Conservation (phyloP, 2,888 invertebrate species). For the Amorpha juglandis region DNA sequence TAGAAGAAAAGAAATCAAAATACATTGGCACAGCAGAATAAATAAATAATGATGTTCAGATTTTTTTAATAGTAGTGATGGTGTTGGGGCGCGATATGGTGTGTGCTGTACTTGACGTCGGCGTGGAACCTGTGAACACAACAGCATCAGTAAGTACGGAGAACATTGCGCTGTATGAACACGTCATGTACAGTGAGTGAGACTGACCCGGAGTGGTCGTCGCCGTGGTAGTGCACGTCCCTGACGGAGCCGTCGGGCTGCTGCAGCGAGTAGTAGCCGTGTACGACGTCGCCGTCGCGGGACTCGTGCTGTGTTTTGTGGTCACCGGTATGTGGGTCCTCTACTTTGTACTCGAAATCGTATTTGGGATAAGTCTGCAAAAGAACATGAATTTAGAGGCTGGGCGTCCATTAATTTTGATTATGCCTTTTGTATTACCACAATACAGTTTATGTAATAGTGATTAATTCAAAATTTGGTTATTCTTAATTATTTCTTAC, state of each 20-base stretch:
- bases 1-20: not conserved
- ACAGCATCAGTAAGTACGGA: not conserved
- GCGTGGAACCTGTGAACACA: constrained; percentile 31
- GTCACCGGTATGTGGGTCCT: constrained; percentile 72
- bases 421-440: no score
- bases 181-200: not conserved
- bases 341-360: constrained; percentile 67
- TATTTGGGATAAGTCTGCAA: constrained; percentile 52
- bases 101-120: constrained; percentile 33
- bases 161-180: not conserved
- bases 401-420: not conserved
- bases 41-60: not conserved
- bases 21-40: constrained; percentile 11
- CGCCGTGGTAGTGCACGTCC: constrained; percentile 39
- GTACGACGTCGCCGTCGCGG: constrained; percentile 59
- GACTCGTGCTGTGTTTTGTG: constrained; percentile 62
- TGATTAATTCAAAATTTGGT: no score
- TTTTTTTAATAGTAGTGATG: constrained; percentile 22
- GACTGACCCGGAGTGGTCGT: constrained; percentile 46
- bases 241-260: constrained; percentile 41
- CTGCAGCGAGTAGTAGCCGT: constrained; percentile 39
- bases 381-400: not conserved
- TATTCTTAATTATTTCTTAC: constrained; percentile 32
- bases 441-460: no score
- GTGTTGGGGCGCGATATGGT: constrained; percentile 29